A percentile compares a stretch with the other conserved stretches of the same genome.
Conservation (phyloP, 2,888 invertebrate genomes). For the Trichogramma dendrolimi region DNA sequence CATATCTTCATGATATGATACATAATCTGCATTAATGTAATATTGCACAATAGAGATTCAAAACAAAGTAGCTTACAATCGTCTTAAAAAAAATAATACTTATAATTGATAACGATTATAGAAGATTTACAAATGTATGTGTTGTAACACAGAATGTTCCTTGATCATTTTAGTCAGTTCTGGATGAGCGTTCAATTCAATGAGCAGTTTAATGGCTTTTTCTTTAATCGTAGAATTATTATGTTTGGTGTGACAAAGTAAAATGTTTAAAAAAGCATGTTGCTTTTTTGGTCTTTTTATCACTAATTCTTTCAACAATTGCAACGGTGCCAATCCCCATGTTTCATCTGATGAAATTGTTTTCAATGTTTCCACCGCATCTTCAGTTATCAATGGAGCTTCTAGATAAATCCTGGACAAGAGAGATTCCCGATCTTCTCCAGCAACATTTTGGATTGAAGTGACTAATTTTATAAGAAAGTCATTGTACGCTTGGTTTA, state of each 20-base stretch:
- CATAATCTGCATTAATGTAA: slow-evolving; percentile 6
- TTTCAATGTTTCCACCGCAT: slow-evolving; percentile 77
- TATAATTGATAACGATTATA: no score
- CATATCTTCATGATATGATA: slow-evolving; percentile 1
- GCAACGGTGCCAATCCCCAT: slow-evolving; percentile 61
- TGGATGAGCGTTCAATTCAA: slow-evolving; percentile 68
- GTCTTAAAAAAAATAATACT: slow-evolving; percentile 2
- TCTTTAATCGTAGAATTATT: slow-evolving; percentile 64
- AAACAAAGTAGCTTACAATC: slow-evolving; percentile 6
- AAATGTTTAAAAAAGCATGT: slow-evolving; percentile 71
- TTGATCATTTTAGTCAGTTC: slow-evolving; percentile 70
- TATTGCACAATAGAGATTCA: neutral
- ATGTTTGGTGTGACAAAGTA: slow-evolving; percentile 69
- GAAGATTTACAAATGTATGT: neutral
- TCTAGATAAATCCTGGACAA: slow-evolving; percentile 73
- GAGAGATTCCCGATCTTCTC: slow-evolving; percentile 47
- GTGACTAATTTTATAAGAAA: slow-evolving; percentile 71
- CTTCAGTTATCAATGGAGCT: slow-evolving; percentile 83
- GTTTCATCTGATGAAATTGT: slow-evolving; percentile 71
- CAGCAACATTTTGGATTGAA: slow-evolving; percentile 55
- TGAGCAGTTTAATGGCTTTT: slow-evolving; percentile 64
- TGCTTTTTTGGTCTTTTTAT: slow-evolving; percentile 79
- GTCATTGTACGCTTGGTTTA: slow-evolving; percentile 78
- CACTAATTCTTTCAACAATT: slow-evolving; percentile 79
- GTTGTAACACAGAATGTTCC: slow-evolving; percentile 67